Evolutionary conservation across 2,797 vertebrate species (phyloP).

Genomic region (Decapterus maruadsi): DNA sequence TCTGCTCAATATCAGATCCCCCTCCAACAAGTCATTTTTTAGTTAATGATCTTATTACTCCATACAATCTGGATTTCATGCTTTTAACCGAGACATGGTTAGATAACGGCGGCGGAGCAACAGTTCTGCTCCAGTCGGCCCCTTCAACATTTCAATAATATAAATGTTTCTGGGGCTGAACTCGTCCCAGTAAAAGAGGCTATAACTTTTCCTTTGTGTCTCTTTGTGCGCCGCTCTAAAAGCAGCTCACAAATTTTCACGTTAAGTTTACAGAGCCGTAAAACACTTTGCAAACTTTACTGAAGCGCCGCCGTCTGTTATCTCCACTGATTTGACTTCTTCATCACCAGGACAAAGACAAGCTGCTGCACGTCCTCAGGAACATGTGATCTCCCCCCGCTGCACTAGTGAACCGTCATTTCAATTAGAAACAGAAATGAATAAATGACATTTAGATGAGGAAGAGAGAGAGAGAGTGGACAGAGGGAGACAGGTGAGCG

Average conservation of each 20-base stretch:
- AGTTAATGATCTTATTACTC: conserved; percentile 50
- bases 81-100: conserved; percentile 36
- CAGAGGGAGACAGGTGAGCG: not conserved
- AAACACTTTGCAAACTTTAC: conserved; percentile 15
- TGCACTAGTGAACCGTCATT: not conserved
- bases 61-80: conserved; percentile 41
- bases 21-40: conserved; percentile 50
- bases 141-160: conserved; percentile 20
- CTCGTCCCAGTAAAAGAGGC: conserved; percentile 26
- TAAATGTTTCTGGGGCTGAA: conserved; percentile 23
- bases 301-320: not conserved
- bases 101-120: conserved; percentile 26
- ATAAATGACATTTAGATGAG: not conserved
- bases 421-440: not conserved
- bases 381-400: not conserved
- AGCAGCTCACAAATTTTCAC: conserved; percentile 11
- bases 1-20: conserved; percentile 39
- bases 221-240: not conserved
- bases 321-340: not conserved
- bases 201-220: conserved; percentile 13
- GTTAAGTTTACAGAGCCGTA: not conserved
- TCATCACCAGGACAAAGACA: not conserved
- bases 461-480: not conserved
- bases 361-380: not conserved
- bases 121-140: conserved; percentile 11